These are phyloP conservation scores for Eristalis tenax DNA, from an alignment of 2,888 invertebrate species.

Conservation along the genomic window DNA sequence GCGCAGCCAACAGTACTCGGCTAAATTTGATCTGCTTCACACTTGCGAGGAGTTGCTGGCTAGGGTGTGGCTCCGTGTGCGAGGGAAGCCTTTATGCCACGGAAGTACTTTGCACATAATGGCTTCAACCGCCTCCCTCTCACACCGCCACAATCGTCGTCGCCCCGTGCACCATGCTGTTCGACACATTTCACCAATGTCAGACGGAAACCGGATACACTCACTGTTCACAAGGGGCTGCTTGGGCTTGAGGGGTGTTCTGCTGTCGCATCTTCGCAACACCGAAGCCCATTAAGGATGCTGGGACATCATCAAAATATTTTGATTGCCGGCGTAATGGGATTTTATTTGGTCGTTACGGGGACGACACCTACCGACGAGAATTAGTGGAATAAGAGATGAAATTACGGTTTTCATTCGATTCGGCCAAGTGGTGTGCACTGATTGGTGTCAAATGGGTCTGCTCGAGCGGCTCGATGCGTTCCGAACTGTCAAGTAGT, in stretches of 20 bases:
- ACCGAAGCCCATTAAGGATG: slow-evolving; percentile 32
- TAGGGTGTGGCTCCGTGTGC: slow-evolving; percentile 42
- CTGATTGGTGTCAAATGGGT: neutral
- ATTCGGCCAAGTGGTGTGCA: neutral
- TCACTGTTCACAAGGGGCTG: neutral
- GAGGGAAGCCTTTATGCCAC: neutral
- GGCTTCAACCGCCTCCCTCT: neutral
- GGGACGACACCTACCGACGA: slow-evolving; percentile 16
- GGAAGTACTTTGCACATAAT: slow-evolving; percentile 57
- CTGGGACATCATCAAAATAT: slow-evolving; percentile 41
- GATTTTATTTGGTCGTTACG: slow-evolving; percentile 51
- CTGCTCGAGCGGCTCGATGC: neutral
- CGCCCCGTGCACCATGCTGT: slow-evolving; percentile 2
- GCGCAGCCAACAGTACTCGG: slow-evolving; percentile 9
- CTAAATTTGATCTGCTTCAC: slow-evolving; percentile 52
- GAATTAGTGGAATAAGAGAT: slow-evolving; percentile 9
- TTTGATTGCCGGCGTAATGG: slow-evolving; percentile 52
- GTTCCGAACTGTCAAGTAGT: neutral
- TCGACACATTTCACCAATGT: slow-evolving; percentile 15
- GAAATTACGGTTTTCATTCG: neutral
- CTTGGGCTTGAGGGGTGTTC: neutral
- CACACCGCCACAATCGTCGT: neutral
- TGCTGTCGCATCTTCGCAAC: neutral
- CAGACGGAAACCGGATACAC: neutral
- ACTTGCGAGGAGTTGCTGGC: slow-evolving; percentile 45